Base-by-base conservation (phyloP, 2,113 vertebrate genomes). In the Chitala chitala region DNA sequence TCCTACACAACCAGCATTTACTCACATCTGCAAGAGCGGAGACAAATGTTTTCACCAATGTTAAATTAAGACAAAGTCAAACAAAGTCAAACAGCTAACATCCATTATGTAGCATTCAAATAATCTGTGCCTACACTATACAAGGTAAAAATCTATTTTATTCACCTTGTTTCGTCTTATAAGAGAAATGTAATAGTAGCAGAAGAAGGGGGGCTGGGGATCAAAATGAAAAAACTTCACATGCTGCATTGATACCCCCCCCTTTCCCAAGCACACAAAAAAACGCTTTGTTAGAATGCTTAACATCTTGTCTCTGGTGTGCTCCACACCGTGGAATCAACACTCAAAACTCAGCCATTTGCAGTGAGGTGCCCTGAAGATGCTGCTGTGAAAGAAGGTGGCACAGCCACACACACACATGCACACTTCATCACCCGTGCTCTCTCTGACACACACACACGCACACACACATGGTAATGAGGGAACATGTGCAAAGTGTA, bases 391-490 rank as follows among this genome's bases (percentile, higher is more conserved):
- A 46, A 12, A 42, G 13, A 71, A 69, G 51, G 51, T n/a, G 51
- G 13, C 36, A 40, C 44, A 48, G 6, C 31, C 29, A 26, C 71
- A 58, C 53, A 63, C 75, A 63, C 10, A 38, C 36, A 51, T 26
- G 38, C 56, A 55, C 51, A 15, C 38, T 3, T 70, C 15, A 54
- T n/a, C n/a, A n/a, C n/a, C n/a, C n/a, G n/a, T n/a, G n/a, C n/a
- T n/a, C n/a, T n/a, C n/a, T 64, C 29, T 69, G 13, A 64, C 73
- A 65, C 44, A 72, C 69, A 65, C 42, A 1, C 20, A 46, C 71
- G 64, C 51, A 78, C 54, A 63, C 10, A 8, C 24, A 8, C 13
- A 68, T 12, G 12, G 6, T 4, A 53, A 15, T 24, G 1, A 4
- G 17, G 59, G 70, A 33, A 74, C 74, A 77, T 71, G 3, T n/a